Evolutionary conservation across 2,797 vertebrate genomes (phyloP).

Genomic region (Amblyraja radiata): DNA sequence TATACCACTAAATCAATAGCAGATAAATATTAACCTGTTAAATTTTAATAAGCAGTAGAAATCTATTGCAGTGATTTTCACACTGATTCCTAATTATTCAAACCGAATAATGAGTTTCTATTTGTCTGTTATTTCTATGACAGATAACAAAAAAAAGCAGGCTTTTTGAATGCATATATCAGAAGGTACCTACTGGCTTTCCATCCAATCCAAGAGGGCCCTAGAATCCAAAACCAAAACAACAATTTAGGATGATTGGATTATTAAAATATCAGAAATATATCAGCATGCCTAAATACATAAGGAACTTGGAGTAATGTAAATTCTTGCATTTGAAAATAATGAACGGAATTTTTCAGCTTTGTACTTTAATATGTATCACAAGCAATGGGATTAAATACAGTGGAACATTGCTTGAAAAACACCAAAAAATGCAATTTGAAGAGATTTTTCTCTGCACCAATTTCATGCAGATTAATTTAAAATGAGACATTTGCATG

Average conservation of each 20-base stretch:
- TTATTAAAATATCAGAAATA: not conserved
- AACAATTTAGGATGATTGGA: not conserved
- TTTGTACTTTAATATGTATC: not conserved
- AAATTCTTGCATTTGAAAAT: not conserved
- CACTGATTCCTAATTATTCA: not conserved
- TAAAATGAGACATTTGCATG: not conserved
- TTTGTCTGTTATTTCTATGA: not conserved
- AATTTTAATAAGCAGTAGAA: not conserved
- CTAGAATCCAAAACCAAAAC: conserved; percentile 56
- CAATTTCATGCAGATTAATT: not conserved
- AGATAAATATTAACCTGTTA: not conserved
- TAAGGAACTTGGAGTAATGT: not conserved
- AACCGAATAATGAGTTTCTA: not conserved
- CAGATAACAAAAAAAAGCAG: not conserved
- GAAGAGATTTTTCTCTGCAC: not conserved
- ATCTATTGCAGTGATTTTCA: not conserved
- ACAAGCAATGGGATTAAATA: not conserved
- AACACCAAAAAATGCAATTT: not conserved
- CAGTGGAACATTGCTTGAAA: not conserved
- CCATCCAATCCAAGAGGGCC: conserved; percentile 91
- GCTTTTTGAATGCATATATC: not conserved
- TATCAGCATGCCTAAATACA: not conserved
- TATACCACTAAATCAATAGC: not conserved
- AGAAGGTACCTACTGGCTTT: conserved; percentile 78
- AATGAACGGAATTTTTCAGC: not conserved